phyloP scores from a whole-genome alignment of 2,888 invertebrate species.

The Diplolepis rosae region DNA sequence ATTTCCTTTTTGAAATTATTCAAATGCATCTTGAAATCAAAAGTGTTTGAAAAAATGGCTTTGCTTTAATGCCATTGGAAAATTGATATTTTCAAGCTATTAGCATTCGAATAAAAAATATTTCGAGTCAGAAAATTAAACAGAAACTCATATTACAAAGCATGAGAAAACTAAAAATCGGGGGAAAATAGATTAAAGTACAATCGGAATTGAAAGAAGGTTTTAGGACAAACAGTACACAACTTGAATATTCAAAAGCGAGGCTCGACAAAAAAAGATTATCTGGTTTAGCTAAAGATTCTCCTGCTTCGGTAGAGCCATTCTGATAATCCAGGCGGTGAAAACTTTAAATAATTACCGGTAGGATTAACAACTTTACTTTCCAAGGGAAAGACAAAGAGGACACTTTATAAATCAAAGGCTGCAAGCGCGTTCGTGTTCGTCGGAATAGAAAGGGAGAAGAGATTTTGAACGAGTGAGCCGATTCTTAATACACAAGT shows the following conservation, averaged over 20 bases:
- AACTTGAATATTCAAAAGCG: conserved; percentile 27
- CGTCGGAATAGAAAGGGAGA: conserved; percentile 24
- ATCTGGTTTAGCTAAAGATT: conserved; percentile 29
- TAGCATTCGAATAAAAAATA: too few species aligned
- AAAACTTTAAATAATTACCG: conserved; percentile 66
- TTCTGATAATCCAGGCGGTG: conserved; percentile 47
- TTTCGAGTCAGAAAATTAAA: too few species aligned
- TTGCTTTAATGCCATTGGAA: too few species aligned
- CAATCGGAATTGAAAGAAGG: background rate
- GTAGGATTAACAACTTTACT: conserved; percentile 58
- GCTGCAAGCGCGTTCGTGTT: conserved; percentile 35
- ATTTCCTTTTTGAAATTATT: too few species aligned
- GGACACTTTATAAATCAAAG: conserved; percentile 42
- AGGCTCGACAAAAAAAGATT: conserved; percentile 27
- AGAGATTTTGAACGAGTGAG: conserved; percentile 34
- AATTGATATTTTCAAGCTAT: too few species aligned
- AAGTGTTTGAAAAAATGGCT: too few species aligned
- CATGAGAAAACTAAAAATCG: too few species aligned
- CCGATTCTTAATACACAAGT: conserved; percentile 57
- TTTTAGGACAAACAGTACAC: conserved; percentile 1
- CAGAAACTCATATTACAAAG: too few species aligned
- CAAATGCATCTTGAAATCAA: too few species aligned
- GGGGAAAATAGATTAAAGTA: conserved; percentile 10
- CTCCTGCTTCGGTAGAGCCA: conserved; percentile 35
- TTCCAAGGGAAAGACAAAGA: conserved; percentile 37